Percentiles rank a stretch among this genome's conserved stretches.
Conservation (phyloP, 2,113 vertebrate genomes). For the Ophthalmolycus amberensis region DNA sequence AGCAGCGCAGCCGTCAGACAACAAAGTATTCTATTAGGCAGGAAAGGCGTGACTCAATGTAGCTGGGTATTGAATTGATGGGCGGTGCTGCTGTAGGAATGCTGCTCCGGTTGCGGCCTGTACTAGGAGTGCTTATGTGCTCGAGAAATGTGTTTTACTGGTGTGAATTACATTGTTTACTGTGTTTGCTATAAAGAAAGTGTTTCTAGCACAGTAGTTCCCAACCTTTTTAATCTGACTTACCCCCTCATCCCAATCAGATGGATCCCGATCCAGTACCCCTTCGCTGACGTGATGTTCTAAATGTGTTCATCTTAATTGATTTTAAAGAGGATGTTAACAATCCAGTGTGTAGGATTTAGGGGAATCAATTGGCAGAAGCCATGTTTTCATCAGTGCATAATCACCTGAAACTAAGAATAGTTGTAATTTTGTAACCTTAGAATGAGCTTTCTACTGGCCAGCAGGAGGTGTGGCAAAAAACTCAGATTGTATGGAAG, state of each 20-base stretch:
- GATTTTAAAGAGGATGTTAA: neutral
- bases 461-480: neutral
- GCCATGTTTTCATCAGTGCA: no score
- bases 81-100: slow-evolving; percentile 16
- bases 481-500: neutral
- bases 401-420: no score
- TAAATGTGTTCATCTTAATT: neutral
- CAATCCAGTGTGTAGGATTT: no score
- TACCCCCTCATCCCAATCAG: neutral
- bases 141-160: neutral
- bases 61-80: slow-evolving; percentile 28
- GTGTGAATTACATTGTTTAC: neutral
- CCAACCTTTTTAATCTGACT: neutral
- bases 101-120: neutral
- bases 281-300: neutral
- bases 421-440: no score
- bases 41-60: slow-evolving; percentile 37
- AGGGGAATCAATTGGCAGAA: no score
- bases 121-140: neutral
- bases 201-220: neutral
- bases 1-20: slow-evolving; percentile 26
- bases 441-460: neutral
- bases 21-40: slow-evolving; percentile 48
- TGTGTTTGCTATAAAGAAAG: neutral
- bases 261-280: no score